A percentile compares a stretch with the other conserved stretches of the same genome.
Conservation (phyloP, 2,797 vertebrate species). For the Taenioides sp. region DNA sequence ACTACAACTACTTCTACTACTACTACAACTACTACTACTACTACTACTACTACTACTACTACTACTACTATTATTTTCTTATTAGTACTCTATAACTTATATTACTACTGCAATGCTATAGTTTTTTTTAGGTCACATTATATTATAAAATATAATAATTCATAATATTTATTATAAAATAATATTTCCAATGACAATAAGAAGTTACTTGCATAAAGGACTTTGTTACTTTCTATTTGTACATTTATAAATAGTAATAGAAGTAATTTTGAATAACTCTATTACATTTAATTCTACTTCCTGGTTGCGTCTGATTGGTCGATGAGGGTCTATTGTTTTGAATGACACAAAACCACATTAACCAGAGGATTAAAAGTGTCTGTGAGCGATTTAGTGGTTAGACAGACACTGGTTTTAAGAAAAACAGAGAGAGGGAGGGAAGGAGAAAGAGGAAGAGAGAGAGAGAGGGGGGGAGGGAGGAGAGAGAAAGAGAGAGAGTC, state of each 20-base stretch:
- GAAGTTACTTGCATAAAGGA: too few species aligned
- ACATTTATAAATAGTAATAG: too few species aligned
- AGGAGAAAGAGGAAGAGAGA: background rate
- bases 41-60: too few species aligned
- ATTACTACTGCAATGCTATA: background rate
- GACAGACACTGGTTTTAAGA: background rate
- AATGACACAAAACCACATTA: constrained; percentile 7
- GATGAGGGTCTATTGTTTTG: background rate
- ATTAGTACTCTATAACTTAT: background rate
- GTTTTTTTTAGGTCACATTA: too few species aligned
- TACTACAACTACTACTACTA: too few species aligned
- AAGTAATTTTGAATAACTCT: background rate
- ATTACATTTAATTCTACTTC: background rate
- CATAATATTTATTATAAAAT: too few species aligned
- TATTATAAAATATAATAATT: too few species aligned
- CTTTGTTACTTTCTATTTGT: too few species aligned
- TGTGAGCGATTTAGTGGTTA: constrained; percentile 5
- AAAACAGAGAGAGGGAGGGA: background rate
- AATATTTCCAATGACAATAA: too few species aligned
- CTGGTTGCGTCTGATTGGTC: background rate
- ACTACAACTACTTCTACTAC: too few species aligned
- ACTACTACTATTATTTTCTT: background rate
- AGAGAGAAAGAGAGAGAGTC: too few species aligned
- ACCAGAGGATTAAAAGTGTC: constrained; percentile 9
- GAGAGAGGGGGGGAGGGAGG: background rate